Percentiles rank a stretch among this genome's conserved stretches.
Evolutionary conservation across 1,140 invertebrate species (phyloP).

Genomic region (Cecropterus lyciades): DNA sequence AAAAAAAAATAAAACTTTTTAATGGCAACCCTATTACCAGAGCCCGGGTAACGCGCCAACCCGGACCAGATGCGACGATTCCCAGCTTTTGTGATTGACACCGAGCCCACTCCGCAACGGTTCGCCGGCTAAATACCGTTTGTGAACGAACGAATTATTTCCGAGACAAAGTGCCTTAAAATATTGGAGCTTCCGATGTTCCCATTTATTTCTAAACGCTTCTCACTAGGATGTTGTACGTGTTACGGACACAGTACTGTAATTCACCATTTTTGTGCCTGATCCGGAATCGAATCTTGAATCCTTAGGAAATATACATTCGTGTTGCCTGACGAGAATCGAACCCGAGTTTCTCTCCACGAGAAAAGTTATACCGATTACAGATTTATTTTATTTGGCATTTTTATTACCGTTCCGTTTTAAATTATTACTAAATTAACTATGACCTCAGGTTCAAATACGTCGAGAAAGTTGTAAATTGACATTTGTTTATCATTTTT

Average conservation of each 20-base stretch:
- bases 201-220: background rate
- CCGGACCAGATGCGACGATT: constrained; percentile 53
- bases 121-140: constrained; percentile 39
- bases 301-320: no score
- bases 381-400: no score
- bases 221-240: background rate
- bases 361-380: no score
- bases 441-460: background rate
- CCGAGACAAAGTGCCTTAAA: constrained; percentile 19
- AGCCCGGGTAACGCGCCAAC: constrained; percentile 7
- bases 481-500: background rate
- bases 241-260: no score
- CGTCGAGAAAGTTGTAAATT: background rate
- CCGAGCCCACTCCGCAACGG: constrained; percentile 41
- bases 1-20: no score
- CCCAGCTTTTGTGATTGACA: constrained; percentile 52
- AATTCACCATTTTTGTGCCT: no score
- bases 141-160: constrained; percentile 23
- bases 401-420: no score
- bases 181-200: constrained; percentile 24
- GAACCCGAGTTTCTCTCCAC: no score
- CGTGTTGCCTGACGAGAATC: background rate
- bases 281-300: no score
- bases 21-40: constrained; percentile 13
- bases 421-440: background rate